phyloP scores from a whole-genome alignment of 2,797 vertebrate species.

The Phataginus tricuspis region DNA sequence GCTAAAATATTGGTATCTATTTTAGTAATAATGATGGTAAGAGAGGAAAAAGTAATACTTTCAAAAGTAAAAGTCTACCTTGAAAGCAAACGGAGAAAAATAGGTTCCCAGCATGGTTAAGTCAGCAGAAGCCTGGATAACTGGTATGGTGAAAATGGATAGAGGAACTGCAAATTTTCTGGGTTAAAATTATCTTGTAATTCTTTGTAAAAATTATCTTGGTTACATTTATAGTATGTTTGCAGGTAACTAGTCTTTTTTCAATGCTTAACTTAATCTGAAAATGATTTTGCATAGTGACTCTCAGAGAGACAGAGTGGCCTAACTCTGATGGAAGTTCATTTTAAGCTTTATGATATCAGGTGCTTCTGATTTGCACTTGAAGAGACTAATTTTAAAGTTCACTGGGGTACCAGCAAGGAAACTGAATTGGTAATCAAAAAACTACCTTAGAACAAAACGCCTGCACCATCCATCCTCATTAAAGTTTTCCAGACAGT shows the following conservation, averaged over 20 bases:
- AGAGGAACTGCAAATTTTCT: not conserved
- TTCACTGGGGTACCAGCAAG: not conserved
- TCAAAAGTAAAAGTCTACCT: not conserved
- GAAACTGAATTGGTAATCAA: no score
- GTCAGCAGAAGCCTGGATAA: not conserved
- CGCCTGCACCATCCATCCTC: no score
- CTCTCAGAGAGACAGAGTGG: not conserved
- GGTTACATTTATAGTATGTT: not conserved
- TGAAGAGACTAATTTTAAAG: not conserved
- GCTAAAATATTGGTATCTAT: not conserved
- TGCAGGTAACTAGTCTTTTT: not conserved
- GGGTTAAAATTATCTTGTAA: no score
- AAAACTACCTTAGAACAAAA: no score
- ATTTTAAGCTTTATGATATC: conserved; percentile 16
- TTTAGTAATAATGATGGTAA: not conserved
- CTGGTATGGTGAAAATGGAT: not conserved
- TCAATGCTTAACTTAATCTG: not conserved
- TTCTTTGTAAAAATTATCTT: not conserved
- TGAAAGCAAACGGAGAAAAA: not conserved
- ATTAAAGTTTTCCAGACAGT: no score
- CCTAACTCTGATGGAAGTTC: not conserved
- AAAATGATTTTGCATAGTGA: not conserved
- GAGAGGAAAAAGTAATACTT: not conserved
- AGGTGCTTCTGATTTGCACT: not conserved
- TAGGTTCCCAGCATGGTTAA: not conserved